Base-by-base conservation (phyloP, 2,888 invertebrate genomes). In the Lepas anatifera region DNA sequence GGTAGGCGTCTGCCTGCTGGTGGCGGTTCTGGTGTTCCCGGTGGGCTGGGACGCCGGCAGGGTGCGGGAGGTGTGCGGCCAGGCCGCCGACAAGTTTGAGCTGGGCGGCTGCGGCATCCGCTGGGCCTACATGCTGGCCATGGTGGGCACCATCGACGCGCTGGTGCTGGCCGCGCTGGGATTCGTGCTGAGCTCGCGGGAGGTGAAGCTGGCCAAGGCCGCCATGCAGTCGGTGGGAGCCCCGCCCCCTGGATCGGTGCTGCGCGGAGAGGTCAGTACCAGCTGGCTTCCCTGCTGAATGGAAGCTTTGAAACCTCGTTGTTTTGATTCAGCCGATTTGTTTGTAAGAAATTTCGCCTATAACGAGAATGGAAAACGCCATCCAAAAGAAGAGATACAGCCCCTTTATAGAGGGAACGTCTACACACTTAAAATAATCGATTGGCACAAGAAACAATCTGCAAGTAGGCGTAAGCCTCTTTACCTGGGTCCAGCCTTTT, bases 111-210 rank as follows among this genome's bases (percentile, higher is more conserved):
- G 97, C 79, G 89, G 89, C 73, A 85, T 97, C 69, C 86, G 93
- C 77, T 95, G 95, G 95, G 95, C 95, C 8, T 95, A 92, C 81
- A 87, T 95, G 18, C 84, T 97, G 76, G 95, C 95, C 10, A 89
- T 92, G 72, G 93, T 97, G 73, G 94, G 92, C 70, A 80, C 91
- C 75, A 80, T 81, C 72, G 95, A 95, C 79, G 92, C 92, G 69
- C 83, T 89, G 69, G 91, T 94, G 72, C 83, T 95, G 73, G 87
- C 95, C 0, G 88, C 91, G 0, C 84, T 97, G 71, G 96, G 96
- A 22, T 96, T 97, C 81, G 92, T 95, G 76, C 84, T 97, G 75
- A 95, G 95, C 43, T 90, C 92, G 10, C 83, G 94, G 71, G 94
- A 96, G 80, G 89, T 94, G 27, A 85, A 89, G 70, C 83, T 94